Base-by-base conservation (phyloP, 2,888 invertebrate genomes). In the Unio delphinus region DNA sequence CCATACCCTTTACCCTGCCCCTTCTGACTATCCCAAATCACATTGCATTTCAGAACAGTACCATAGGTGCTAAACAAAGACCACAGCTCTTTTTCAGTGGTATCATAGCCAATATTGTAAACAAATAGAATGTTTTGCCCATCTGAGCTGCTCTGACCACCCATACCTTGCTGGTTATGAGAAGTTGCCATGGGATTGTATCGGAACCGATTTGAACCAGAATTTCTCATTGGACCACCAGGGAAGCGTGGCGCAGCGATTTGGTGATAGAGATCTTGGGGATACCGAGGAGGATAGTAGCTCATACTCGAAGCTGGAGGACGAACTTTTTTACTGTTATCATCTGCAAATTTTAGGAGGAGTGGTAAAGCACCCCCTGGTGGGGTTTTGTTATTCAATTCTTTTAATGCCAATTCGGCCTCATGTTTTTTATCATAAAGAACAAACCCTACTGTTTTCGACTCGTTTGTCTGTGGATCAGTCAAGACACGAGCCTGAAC, bases 401-500 rank as follows among this genome's bases (percentile, higher is more conserved):
- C 93, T 65, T 94, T 93, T 86, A 97, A 96, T 73, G 97, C 97
- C 82, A 95, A 94, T 87, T 96, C 95, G 28, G 97, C 97, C 90
- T 97, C 95, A 88, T 95, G 95, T 69, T 95, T 93, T 87, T 95
- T 95, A 85, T 96, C 95, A 89, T 93, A 97, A 55, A 90, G 80
- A 30, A 90, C 96, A 92, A 97, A 97, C 28, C 96, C 97, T 65
- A 97, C 96, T 63, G 97, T 96, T 82, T 96, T 92, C 17, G 96
- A 96, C 86, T 94, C 92, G 64, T 96, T 95, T 64, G 95, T 96
- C 70, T 94, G 92, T 91, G 96, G 95, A 88, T 97, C 97, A 81
- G 95, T 93, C 80, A 97, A 92, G 82, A 98, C 94, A 86, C 96
- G 95, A 89, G 95, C 95, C 91, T 97, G 96, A 80, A 97, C 95